These are phyloP conservation scores for Heliothis subflexa DNA, from an alignment of 1,140 invertebrate species.

Conservation along the genomic window DNA sequence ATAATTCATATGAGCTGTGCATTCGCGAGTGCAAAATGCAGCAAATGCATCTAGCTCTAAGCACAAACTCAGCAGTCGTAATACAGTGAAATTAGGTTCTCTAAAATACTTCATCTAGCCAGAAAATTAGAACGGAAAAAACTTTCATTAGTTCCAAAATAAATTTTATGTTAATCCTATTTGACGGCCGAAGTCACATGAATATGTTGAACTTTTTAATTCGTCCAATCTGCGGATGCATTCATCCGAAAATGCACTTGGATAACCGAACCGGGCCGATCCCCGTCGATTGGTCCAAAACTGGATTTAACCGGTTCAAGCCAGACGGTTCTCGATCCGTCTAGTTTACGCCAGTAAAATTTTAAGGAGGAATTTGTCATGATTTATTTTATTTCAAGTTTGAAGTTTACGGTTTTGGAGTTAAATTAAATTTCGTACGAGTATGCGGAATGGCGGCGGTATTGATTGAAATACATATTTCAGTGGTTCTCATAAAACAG, in stretches of 20 bases:
- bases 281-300: constrained; percentile 43
- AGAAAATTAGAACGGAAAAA: constrained; percentile 18
- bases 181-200: constrained; percentile 38
- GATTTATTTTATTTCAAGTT: constrained; percentile 43
- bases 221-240: constrained; percentile 47
- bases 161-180: constrained; percentile 35
- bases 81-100: not conserved
- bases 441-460: not conserved
- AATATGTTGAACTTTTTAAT: constrained; percentile 48
- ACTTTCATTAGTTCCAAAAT: constrained; percentile 32
- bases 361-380: constrained; percentile 38
- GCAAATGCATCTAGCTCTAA: constrained; percentile 28
- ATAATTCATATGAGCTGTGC: constrained; percentile 12
- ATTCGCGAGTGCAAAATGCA: constrained; percentile 4
- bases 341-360: constrained; percentile 45
- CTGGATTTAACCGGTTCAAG: constrained; percentile 44
- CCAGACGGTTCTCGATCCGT: constrained; percentile 30
- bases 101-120: not conserved
- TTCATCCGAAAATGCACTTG: constrained; percentile 46
- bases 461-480: constrained; percentile 25
- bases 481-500: not conserved
- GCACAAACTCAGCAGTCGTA: constrained; percentile 9
- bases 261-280: constrained; percentile 45
- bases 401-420: constrained; percentile 3
- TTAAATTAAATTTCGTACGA: constrained; percentile 26